These are phyloP conservation scores for Drosophila anomelani DNA, from an alignment of 2,888 invertebrate genomes.

Conservation along the genomic window DNA sequence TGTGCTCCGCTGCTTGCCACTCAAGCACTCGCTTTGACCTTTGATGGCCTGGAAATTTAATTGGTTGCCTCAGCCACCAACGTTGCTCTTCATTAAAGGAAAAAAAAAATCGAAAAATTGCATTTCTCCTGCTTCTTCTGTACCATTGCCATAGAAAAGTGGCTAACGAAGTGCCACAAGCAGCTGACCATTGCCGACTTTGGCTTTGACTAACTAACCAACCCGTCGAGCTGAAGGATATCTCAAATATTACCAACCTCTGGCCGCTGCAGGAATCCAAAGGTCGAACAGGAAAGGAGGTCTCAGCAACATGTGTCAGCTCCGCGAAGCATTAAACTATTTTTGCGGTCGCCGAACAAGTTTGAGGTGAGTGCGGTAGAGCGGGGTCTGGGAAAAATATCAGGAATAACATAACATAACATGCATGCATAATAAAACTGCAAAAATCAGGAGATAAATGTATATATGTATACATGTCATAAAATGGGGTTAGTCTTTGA, in stretches of 20 bases:
- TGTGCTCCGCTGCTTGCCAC: conserved; percentile 15
- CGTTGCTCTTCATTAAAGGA: conserved; percentile 46
- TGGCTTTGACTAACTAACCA: conserved; percentile 40
- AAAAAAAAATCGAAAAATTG: neutral
- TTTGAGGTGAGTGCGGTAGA: neutral
- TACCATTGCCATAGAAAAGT: conserved; percentile 27
- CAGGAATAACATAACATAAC: conserved; percentile 31
- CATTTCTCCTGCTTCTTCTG: conserved; percentile 7
- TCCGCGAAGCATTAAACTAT: conserved; percentile 58
- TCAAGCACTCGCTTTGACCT: conserved; percentile 36
- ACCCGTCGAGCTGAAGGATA: conserved; percentile 18
- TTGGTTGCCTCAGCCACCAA: conserved; percentile 46
- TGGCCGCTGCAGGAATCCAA: conserved; percentile 8
- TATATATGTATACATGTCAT: neutral
- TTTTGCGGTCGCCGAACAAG: conserved; percentile 35
- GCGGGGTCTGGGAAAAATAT: conserved; percentile 20
- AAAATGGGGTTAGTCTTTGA: neutral
- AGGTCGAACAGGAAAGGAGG: conserved; percentile 9
- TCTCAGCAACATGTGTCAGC: conserved; percentile 65
- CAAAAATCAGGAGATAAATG: conserved; percentile 56
- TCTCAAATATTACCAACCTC: conserved; percentile 20
- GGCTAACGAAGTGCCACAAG: conserved; percentile 44
- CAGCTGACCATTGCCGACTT: conserved; percentile 44
- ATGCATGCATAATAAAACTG: conserved; percentile 63
- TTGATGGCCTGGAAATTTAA: conserved; percentile 48